Percentiles rank a stretch among this genome's conserved stretches.
These are phyloP conservation scores for Abramis brama DNA, from an alignment of 2,113 vertebrate genomes.

Conservation along the genomic window DNA sequence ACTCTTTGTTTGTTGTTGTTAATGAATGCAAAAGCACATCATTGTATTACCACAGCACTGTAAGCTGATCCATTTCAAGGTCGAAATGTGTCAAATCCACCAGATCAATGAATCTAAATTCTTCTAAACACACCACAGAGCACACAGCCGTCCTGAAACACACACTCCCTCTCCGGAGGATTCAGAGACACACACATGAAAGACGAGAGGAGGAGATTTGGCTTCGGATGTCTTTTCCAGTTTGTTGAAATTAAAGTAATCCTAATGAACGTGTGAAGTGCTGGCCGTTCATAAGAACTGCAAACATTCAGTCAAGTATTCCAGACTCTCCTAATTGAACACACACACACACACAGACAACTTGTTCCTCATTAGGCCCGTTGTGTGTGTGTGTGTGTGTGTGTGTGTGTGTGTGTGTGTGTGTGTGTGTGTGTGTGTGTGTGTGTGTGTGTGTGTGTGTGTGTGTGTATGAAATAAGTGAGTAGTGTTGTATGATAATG, in stretches of 20 bases:
- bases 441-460: neutral
- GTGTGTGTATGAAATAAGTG: neutral
- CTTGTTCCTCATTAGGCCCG: conserved; percentile 19
- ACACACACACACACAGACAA: neutral
- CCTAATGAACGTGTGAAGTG: neutral
- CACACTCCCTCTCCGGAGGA: conserved; percentile 4
- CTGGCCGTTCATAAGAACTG: neutral
- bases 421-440: neutral
- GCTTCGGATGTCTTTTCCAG: neutral
- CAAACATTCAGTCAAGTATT: conserved; percentile 18
- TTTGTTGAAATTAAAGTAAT: neutral
- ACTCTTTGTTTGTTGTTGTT: neutral
- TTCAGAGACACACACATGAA: neutral
- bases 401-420: neutral
- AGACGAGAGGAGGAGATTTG: conserved; percentile 4
- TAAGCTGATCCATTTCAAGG: neutral
- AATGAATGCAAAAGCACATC: neutral
- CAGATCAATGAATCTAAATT: neutral
- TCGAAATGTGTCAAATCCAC: neutral
- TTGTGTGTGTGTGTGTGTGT: neutral
- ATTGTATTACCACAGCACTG: neutral
- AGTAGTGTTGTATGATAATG: conserved; percentile 45
- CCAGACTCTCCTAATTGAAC: neutral
- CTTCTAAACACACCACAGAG: neutral
- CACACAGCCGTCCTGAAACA: neutral